Conservation (phyloP, 23 tunicate species). For the Trididemnum nubilum region DNA sequence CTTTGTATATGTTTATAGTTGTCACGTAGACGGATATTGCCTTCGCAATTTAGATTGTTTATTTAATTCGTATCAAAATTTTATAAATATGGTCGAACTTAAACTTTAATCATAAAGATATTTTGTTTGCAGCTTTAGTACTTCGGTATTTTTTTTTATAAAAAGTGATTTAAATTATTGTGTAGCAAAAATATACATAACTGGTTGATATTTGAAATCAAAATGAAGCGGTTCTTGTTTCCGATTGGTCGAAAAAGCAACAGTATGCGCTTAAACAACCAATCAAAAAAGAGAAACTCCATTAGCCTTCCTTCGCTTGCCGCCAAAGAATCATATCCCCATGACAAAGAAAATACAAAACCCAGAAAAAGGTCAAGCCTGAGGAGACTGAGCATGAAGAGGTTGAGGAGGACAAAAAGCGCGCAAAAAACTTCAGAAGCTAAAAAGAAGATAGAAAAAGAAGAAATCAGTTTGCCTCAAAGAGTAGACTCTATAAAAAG, state of each 20-base stretch:
- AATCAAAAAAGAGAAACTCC: not conserved
- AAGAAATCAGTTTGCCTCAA: constrained; percentile 12
- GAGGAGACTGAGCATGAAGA: constrained; percentile 17
- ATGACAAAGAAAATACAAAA: constrained; percentile 4
- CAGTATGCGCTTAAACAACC: too few species aligned
- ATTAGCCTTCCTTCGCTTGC: not conserved
- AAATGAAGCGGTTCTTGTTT: not conserved
- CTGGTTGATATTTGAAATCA: too few species aligned
- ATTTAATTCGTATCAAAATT: too few species aligned
- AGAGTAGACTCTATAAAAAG: constrained; percentile 3
- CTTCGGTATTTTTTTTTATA: too few species aligned
- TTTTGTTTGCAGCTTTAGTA: too few species aligned
- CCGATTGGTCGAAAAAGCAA: not conserved
- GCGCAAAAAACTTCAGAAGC: not conserved
- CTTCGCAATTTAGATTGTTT: too few species aligned
- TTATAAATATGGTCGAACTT: too few species aligned
- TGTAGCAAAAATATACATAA: too few species aligned
- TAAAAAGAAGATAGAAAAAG: not conserved
- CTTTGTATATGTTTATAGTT: too few species aligned
- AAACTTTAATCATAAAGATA: too few species aligned
- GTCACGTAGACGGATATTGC: too few species aligned
- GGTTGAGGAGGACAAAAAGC: constrained; percentile 8
- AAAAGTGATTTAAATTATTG: too few species aligned
- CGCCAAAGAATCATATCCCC: not conserved
- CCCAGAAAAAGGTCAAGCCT: not conserved